Percentiles rank a stretch among this genome's conserved stretches.
Evolutionary conservation across 1,140 invertebrate species (phyloP).

Genomic region (Sminthurides bifidus): DNA sequence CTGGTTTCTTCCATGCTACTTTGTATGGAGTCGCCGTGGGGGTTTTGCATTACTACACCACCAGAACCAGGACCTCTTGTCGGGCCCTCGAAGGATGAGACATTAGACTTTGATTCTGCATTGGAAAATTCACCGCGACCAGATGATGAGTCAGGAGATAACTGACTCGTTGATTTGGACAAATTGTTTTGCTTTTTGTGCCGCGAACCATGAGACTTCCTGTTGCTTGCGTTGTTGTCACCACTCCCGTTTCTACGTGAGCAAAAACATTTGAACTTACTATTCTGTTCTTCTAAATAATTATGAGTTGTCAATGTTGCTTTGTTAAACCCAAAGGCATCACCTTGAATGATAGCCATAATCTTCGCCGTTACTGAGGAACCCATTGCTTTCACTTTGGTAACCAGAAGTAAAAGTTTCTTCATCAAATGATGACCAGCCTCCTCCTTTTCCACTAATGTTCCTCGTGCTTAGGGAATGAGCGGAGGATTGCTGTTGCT

Average conservation of each 20-base stretch:
- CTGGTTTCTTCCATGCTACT: not conserved
- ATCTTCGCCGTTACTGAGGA: constrained; percentile 14
- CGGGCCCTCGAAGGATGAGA: too few species aligned
- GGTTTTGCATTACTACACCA: too few species aligned
- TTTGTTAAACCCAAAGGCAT: not conserved
- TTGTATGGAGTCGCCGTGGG: not conserved
- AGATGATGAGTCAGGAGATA: too few species aligned
- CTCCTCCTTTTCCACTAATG: not conserved
- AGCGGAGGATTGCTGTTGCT: too few species aligned
- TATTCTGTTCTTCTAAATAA: not conserved
- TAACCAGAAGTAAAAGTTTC: constrained; percentile 26
- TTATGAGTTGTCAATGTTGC: not conserved
- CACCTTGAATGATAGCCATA: constrained; percentile 12
- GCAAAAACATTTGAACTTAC: not conserved
- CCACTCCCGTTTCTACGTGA: constrained; percentile 9
- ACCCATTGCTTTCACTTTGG: constrained; percentile 22
- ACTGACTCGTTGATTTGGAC: too few species aligned
- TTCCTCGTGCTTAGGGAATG: not conserved
- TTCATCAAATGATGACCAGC: constrained; percentile 18
- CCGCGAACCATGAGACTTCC: too few species aligned
- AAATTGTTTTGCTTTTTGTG: too few species aligned
- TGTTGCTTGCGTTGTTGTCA: not conserved
- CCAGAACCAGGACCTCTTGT: too few species aligned
- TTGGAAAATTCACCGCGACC: too few species aligned
- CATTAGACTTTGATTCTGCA: too few species aligned